Percentiles rank a stretch among this genome's conserved stretches.
Evolutionary conservation across 2,797 vertebrate species (phyloP).

Genomic region (Pseudotriccus pelzelni): DNA sequence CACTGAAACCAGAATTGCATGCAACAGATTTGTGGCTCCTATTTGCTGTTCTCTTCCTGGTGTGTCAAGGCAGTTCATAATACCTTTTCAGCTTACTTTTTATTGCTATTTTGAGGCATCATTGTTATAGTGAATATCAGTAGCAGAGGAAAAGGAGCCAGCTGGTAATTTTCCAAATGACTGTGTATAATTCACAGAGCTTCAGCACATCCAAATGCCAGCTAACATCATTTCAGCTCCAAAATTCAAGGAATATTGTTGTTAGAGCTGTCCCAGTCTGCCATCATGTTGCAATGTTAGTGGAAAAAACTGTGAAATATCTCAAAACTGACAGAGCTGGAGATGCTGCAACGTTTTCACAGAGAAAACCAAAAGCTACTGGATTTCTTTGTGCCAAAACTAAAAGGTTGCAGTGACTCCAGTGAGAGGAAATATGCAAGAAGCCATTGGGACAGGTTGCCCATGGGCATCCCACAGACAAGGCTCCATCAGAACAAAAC

Average conservation of each 20-base stretch:
- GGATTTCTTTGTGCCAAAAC: background rate
- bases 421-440: background rate
- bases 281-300: background rate
- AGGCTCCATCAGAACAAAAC: background rate
- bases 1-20: background rate
- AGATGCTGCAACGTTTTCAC: background rate
- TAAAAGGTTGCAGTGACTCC: background rate
- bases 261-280: background rate
- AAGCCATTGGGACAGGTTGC: background rate
- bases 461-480: rapidly evolving
- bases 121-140: background rate
- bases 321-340: background rate
- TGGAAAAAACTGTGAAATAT: background rate
- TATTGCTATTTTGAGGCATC: background rate
- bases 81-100: background rate
- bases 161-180: background rate
- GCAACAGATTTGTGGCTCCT: background rate
- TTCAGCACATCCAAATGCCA: background rate
- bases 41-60: background rate
- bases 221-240: background rate
- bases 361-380: background rate
- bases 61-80: background rate
- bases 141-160: background rate
- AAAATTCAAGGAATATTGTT: background rate
- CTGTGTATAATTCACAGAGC: background rate